Evolutionary conservation across 2,888 invertebrate species (phyloP).

Genomic region (Ophioninae sp.): DNA sequence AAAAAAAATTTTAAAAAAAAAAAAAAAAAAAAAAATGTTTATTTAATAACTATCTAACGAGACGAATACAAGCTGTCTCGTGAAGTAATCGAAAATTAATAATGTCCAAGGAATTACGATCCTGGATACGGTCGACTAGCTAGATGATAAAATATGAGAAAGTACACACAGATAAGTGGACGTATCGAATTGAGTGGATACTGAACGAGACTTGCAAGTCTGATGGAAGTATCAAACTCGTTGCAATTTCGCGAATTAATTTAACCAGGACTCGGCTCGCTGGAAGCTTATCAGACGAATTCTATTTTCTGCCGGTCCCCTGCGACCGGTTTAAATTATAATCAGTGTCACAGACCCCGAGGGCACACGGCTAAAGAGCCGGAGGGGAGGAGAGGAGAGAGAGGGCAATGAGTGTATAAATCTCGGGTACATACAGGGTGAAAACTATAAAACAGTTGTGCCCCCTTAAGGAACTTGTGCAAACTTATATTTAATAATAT

Average conservation of each 20-base stretch:
- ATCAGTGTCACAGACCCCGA: constrained; percentile 55
- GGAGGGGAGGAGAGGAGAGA: not conserved
- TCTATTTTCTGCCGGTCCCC: constrained; percentile 61
- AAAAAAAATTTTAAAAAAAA: too few species aligned
- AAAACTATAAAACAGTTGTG: too few species aligned
- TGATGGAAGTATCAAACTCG: not conserved
- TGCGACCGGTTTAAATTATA: constrained; percentile 59
- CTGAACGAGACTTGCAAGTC: too few species aligned
- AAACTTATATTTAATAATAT: constrained; percentile 35
- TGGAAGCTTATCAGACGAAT: constrained; percentile 64
- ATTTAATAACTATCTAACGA: too few species aligned
- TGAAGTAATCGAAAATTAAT: too few species aligned
- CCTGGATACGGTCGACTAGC: too few species aligned
- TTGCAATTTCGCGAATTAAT: constrained; percentile 69
- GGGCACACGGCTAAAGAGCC: constrained; percentile 21
- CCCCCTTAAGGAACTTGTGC: too few species aligned
- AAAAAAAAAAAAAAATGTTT: too few species aligned
- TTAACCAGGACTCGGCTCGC: constrained; percentile 63
- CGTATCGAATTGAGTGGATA: too few species aligned
- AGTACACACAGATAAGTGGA: too few species aligned
- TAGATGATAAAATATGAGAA: not conserved
- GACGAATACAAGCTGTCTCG: too few species aligned
- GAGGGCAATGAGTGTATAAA: constrained; percentile 26
- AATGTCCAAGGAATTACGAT: too few species aligned
- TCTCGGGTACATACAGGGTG: not conserved